Conservation (phyloP, 23 tunicate genomes). For the Trididemnum miniatum region DNA sequence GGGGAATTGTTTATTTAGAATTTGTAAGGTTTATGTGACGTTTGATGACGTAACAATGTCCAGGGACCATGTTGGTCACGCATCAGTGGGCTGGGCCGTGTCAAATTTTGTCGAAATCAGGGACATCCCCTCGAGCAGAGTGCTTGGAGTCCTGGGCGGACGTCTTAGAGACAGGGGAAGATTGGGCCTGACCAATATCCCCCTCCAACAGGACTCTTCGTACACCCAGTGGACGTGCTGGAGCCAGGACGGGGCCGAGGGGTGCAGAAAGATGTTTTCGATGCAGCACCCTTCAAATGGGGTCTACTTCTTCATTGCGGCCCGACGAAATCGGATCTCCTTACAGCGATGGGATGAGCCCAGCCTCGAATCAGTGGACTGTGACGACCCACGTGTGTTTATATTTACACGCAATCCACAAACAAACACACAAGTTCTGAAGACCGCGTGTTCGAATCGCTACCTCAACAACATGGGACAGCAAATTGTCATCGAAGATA, state of each 20-base stretch:
- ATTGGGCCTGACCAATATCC: no score
- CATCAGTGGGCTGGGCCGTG: no score
- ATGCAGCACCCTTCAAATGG: not conserved
- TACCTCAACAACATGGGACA: not conserved
- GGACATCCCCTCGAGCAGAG: no score
- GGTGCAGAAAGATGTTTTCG: not conserved
- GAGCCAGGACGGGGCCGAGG: not conserved
- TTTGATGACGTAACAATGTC: no score
- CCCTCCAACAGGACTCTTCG: no score
- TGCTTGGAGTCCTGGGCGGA: no score
- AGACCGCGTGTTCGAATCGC: not conserved
- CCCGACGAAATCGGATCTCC: not conserved
- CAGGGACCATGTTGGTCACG: no score
- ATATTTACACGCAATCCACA: not conserved
- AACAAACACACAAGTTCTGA: not conserved
- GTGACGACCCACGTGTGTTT: not conserved
- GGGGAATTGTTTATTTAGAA: no score
- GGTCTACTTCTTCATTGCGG: not conserved
- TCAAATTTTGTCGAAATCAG: no score
- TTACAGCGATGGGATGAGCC: not conserved
- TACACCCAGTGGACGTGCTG: not conserved
- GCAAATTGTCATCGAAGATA: not conserved
- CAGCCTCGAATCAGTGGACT: not conserved
- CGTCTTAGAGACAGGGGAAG: no score
- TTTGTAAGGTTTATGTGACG: no score